phyloP scores from a whole-genome alignment of 2,797 vertebrate species.

The Thaleichthys pacificus region DNA sequence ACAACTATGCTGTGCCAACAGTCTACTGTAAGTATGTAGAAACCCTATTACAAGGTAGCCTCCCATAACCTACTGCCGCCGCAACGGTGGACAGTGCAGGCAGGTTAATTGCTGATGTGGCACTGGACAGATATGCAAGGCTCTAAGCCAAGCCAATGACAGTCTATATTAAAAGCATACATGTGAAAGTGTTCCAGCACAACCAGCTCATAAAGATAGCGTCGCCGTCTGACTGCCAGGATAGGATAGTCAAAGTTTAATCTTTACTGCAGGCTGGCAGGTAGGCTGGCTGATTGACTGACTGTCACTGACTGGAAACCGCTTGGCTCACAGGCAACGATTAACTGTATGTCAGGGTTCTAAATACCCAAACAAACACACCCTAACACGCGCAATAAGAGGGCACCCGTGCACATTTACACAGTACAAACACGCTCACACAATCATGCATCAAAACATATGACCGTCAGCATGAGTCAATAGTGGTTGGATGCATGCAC shows the following conservation, averaged over 20 bases:
- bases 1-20: neutral
- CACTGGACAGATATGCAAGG: neutral
- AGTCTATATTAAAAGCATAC: neutral
- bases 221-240: neutral
- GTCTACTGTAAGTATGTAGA: neutral
- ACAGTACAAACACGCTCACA: neutral
- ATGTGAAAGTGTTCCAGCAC: neutral
- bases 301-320: neutral
- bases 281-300: neutral
- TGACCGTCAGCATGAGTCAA: conserved; percentile 52
- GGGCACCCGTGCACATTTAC: neutral
- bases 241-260: neutral
- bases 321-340: neutral
- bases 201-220: neutral
- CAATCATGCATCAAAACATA: conserved; percentile 22
- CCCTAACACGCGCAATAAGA: neutral
- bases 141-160: neutral
- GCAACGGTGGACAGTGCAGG: neutral
- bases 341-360: neutral
- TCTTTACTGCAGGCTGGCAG: conserved; percentile 6
- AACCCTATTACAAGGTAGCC: neutral
- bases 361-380: neutral
- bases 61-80: neutral
- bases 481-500: conserved; percentile 22
- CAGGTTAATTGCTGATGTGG: neutral